Evolutionary conservation across 2,113 vertebrate species (phyloP).

Genomic region (Apteryx mantelli): DNA sequence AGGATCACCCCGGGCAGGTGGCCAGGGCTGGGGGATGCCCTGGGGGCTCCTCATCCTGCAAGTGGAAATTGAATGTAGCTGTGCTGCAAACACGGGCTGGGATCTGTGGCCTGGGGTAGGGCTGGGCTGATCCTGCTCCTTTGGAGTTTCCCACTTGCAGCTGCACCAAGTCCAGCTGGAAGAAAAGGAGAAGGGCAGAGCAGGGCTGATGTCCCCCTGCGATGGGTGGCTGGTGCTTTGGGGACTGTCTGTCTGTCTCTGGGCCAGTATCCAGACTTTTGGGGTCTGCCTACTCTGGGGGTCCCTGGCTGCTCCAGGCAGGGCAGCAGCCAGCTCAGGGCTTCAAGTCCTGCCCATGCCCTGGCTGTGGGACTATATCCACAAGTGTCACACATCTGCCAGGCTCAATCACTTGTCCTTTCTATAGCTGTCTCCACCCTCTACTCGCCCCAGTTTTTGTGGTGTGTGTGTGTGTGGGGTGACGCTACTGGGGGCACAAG

Average conservation of each 20-base stretch:
- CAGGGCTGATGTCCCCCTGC: neutral
- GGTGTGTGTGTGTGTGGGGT: neutral
- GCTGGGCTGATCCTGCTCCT: neutral
- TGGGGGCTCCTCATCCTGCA: neutral
- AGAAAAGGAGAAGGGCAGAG: neutral
- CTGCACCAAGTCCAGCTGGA: neutral
- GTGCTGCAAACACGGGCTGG: neutral
- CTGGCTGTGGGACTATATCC: neutral
- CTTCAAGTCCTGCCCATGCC: fast-evolving
- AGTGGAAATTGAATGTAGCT: neutral
- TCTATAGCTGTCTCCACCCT: neutral
- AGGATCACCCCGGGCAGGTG: fast-evolving
- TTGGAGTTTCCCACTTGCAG: neutral
- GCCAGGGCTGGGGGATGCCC: neutral
- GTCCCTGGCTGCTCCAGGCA: neutral
- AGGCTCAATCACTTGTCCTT: constrained; percentile 40
- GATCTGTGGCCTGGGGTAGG: neutral
- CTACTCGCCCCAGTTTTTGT: constrained; percentile 16
- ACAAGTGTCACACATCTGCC: neutral
- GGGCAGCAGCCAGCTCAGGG: neutral
- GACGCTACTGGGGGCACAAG: neutral
- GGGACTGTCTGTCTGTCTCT: neutral
- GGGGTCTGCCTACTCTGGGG: neutral
- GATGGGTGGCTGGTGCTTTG: neutral
- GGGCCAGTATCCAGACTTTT: neutral